Evolutionary conservation across 2,113 vertebrate species (phyloP).

Genomic region (Clarias gariepinus): DNA sequence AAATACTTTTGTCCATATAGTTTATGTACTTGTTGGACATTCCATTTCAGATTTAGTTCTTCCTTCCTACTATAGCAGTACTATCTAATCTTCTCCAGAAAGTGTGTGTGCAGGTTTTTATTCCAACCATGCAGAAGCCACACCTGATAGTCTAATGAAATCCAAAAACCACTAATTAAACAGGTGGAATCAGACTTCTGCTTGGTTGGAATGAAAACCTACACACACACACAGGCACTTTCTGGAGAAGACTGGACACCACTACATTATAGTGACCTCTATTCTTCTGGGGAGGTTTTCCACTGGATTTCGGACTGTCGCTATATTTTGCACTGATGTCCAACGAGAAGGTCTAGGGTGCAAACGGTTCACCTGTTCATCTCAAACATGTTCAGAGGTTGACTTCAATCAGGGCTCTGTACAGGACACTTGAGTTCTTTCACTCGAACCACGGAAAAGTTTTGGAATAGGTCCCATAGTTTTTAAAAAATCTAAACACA

Average conservation of each 20-base stretch:
- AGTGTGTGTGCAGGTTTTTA: too few relatives aligned
- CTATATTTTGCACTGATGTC: neutral
- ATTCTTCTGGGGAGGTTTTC: neutral
- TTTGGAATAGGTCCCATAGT: neutral
- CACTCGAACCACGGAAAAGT: neutral
- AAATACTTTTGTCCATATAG: too few relatives aligned
- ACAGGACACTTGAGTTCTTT: neutral
- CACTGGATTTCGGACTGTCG: neutral
- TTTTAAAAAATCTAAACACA: neutral
- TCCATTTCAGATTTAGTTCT: neutral
- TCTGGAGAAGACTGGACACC: too few relatives aligned
- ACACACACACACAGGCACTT: too few relatives aligned
- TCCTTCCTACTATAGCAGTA: neutral
- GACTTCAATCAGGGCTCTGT: neutral
- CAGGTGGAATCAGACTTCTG: too few relatives aligned
- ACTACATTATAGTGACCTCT: neutral
- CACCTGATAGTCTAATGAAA: too few relatives aligned
- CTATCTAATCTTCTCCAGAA: too few relatives aligned
- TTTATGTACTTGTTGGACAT: neutral
- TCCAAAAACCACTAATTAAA: too few relatives aligned
- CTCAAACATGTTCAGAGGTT: neutral
- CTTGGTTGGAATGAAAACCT: too few relatives aligned
- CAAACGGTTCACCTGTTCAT: neutral
- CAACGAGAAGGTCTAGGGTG: neutral
- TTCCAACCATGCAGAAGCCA: too few relatives aligned